phyloP scores from a whole-genome alignment of 2,113 vertebrate genomes.

The Bubalus kerabau region DNA sequence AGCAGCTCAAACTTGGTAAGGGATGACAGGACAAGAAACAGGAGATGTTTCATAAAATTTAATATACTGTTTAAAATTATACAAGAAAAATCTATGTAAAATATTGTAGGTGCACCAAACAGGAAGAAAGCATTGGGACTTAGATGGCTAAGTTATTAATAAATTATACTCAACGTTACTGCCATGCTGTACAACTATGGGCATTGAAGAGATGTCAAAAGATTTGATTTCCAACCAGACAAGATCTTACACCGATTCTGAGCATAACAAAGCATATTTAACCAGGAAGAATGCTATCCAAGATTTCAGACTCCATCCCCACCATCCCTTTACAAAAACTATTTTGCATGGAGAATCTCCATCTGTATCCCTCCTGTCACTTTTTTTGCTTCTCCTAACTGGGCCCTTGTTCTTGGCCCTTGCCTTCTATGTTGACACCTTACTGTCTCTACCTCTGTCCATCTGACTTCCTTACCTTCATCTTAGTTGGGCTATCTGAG shows the following conservation, averaged over 20 bases:
- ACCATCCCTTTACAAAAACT: neutral
- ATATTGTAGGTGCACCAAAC: neutral
- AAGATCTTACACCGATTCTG: neutral
- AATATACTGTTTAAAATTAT: neutral
- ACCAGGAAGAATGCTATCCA: neutral
- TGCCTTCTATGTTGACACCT: neutral
- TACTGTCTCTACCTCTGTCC: neutral
- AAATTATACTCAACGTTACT: neutral
- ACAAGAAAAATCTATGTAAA: neutral
- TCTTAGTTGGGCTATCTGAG: neutral
- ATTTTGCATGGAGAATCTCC: neutral
- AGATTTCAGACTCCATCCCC: neutral
- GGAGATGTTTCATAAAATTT: neutral
- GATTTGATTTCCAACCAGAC: neutral
- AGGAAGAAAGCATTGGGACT: neutral
- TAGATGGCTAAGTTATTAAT: neutral
- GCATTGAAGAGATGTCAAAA: neutral
- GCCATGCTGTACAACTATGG: neutral
- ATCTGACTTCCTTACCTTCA: neutral
- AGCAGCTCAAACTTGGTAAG: neutral
- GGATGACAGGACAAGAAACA: neutral
- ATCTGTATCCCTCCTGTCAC: neutral
- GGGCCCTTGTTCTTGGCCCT: neutral
- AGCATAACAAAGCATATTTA: neutral
- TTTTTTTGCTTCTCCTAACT: neutral